Conservation (phyloP, 2,888 invertebrate species). For the Chalcis sispes region DNA sequence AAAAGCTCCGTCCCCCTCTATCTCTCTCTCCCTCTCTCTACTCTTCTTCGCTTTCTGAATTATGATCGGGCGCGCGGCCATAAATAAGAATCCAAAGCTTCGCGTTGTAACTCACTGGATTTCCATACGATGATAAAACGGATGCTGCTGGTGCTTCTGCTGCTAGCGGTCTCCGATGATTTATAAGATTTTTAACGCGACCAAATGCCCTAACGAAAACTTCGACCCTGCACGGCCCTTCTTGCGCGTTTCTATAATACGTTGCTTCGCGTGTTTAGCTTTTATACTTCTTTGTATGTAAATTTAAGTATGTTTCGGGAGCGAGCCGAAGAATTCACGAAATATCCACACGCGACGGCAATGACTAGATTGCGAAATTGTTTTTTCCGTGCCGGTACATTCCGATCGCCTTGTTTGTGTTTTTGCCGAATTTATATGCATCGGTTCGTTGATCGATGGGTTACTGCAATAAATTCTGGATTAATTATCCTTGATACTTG, state of each 20-base stretch:
- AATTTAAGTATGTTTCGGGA: neutral
- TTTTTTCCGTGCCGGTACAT: neutral
- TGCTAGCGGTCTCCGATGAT: slow-evolving; percentile 60
- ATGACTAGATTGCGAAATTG: neutral
- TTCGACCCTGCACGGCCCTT: slow-evolving; percentile 13
- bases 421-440: too few species aligned
- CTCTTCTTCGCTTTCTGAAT: slow-evolving; percentile 61
- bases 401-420: neutral
- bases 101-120: slow-evolving; percentile 72
- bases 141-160: slow-evolving; percentile 61
- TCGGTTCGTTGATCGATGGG: too few species aligned
- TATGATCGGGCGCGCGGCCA: slow-evolving; percentile 66
- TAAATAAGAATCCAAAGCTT: slow-evolving; percentile 71
- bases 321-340: neutral
- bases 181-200: slow-evolving; percentile 66
- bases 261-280: too few species aligned
- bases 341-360: slow-evolving; percentile 24
- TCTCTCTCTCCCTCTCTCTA: slow-evolving; percentile 16
- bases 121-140: slow-evolving; percentile 75
- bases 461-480: too few species aligned
- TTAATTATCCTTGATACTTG: too few species aligned
- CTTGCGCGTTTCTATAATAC: neutral
- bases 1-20: slow-evolving; percentile 5
- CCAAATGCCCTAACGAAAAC: slow-evolving; percentile 51
- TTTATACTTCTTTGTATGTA: too few species aligned